Percentiles rank a stretch among this genome's conserved stretches.
Evolutionary conservation across 1,140 invertebrate species (phyloP).

Genomic region (Subanguina moxae): DNA sequence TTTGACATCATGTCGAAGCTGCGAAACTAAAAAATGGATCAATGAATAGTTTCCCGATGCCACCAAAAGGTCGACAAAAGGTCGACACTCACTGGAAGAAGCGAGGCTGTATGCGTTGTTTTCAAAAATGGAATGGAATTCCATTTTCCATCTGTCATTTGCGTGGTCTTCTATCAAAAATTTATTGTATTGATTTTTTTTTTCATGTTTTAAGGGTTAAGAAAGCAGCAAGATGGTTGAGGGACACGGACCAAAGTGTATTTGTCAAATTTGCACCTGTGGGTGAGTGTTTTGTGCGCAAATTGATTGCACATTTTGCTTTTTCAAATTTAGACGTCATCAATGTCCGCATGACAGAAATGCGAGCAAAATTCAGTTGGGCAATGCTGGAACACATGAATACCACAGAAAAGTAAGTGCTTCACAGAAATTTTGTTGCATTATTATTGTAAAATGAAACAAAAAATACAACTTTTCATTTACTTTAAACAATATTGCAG

Average conservation of each 20-base stretch:
- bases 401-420: constrained; percentile 34
- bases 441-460: background rate
- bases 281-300: constrained; percentile 23
- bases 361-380: constrained; percentile 32
- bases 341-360: constrained; percentile 43
- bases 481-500: background rate
- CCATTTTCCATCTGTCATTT: no score
- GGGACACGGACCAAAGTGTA: constrained; percentile 40
- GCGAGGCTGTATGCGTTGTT: no score
- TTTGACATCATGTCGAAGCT: no score
- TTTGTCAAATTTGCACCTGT: constrained; percentile 49
- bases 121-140: no score
- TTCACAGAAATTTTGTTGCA: background rate
- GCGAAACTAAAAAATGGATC: no score
- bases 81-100: no score
- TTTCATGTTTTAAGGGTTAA: no score
- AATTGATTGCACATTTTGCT: background rate
- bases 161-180: no score
- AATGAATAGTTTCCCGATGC: no score
- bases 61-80: no score
- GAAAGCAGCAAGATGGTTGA: constrained; percentile 1
- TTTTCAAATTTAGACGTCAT: constrained; percentile 32
- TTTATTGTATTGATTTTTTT: no score
- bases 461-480: background rate
- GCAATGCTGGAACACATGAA: constrained; percentile 5